Conservation (phyloP, 2,888 invertebrate genomes). For the Germaria angustata region DNA sequence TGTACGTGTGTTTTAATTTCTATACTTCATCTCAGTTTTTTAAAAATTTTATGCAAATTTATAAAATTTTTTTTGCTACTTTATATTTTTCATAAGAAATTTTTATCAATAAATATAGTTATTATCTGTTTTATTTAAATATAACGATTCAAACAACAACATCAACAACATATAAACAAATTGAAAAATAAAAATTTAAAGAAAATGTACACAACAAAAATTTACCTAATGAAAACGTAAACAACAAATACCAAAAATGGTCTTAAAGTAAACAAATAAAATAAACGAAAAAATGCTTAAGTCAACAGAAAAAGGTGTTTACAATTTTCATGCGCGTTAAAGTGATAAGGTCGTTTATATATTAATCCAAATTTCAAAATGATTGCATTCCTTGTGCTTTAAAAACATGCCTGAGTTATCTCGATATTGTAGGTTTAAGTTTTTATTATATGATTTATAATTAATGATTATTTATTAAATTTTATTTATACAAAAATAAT, state of each 20-base stretch:
- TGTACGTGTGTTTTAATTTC: too few species aligned
- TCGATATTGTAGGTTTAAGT: too few species aligned
- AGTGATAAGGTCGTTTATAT: background rate
- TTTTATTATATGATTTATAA: too few species aligned
- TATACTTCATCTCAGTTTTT: too few species aligned
- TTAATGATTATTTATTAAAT: too few species aligned
- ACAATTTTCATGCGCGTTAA: background rate
- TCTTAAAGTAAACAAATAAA: constrained; percentile 41
- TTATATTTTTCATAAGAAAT: background rate
- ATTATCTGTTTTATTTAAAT: constrained; percentile 42
- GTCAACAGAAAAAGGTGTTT: constrained; percentile 15
- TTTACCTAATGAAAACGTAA: constrained; percentile 28
- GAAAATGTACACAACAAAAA: constrained; percentile 25
- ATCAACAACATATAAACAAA: background rate
- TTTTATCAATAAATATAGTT: constrained; percentile 26
- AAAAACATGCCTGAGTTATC: too few species aligned
- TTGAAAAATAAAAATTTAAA: background rate
- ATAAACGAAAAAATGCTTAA: constrained; percentile 14
- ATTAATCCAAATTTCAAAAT: too few species aligned
- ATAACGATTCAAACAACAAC: background rate
- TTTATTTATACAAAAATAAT: too few species aligned
- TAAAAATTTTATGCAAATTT: constrained; percentile 26
- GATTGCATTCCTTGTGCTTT: too few species aligned
- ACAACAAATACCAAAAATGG: constrained; percentile 44
- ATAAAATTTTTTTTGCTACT: background rate